phyloP scores from a whole-genome alignment of 1,140 invertebrate species.

The Himalopsyche phryganea region DNA sequence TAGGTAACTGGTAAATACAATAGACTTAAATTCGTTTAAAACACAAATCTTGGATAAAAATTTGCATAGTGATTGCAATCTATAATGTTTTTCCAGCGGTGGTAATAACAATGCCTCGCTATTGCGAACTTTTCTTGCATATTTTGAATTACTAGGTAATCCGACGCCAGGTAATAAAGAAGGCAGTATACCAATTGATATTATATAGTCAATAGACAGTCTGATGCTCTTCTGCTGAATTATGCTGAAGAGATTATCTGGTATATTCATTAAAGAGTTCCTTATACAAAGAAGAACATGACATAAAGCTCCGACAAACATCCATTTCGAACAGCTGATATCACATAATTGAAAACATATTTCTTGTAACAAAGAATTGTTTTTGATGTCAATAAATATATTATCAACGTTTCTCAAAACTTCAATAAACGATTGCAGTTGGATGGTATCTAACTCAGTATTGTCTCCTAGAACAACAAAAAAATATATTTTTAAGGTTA shows the following conservation, averaged over 20 bases:
- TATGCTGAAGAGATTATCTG: constrained; percentile 55
- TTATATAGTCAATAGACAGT: constrained; percentile 56
- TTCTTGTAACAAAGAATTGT: constrained; percentile 6
- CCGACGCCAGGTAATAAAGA: constrained; percentile 65
- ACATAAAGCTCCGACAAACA: constrained; percentile 41
- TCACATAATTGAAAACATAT: constrained; percentile 12
- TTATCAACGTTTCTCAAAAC: constrained; percentile 8
- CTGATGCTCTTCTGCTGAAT: constrained; percentile 55
- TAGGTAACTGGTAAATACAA: constrained; percentile 50
- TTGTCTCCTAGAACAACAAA: too few species aligned
- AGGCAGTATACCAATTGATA: constrained; percentile 61
- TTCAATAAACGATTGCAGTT: too few species aligned
- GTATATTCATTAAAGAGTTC: constrained; percentile 38
- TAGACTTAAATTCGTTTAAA: constrained; percentile 44
- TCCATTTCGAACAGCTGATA: constrained; percentile 33
- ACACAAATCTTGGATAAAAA: constrained; percentile 33
- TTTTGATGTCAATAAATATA: constrained; percentile 17
- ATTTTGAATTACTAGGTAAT: constrained; percentile 49
- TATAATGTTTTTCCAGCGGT: constrained; percentile 36
- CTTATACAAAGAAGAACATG: constrained; percentile 42
- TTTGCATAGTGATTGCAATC: constrained; percentile 33
- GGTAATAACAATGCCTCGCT: constrained; percentile 34
- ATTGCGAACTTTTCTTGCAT: constrained; percentile 37
- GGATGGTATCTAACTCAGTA: too few species aligned
- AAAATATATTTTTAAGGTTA: too few species aligned